These are phyloP conservation scores for Limnephilus marmoratus DNA, from an alignment of 2,888 invertebrate genomes.

Conservation along the genomic window DNA sequence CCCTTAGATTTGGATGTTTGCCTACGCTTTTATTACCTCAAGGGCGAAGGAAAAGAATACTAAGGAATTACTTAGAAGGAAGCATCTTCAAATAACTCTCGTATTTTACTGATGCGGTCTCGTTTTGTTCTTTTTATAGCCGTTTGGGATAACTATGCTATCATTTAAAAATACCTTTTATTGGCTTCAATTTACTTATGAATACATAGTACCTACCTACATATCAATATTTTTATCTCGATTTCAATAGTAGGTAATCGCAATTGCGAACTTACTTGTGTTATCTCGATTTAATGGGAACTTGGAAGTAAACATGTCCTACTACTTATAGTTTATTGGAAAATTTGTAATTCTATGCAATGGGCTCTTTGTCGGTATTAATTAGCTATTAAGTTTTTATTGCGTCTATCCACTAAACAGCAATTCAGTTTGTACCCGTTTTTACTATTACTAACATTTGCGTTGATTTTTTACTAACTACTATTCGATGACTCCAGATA, in stretches of 20 bases:
- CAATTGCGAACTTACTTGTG: neutral
- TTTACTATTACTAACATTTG: neutral
- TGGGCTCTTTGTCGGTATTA: neutral
- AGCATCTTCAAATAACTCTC: conserved; percentile 7
- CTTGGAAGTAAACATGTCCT: neutral
- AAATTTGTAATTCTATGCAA: neutral
- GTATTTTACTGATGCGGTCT: conserved; percentile 38
- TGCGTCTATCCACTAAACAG: neutral
- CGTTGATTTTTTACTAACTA: neutral
- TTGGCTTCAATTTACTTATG: neutral
- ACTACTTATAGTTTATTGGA: too few species aligned
- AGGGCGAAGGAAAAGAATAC: conserved; percentile 10
- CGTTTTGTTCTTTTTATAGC: conserved; percentile 19
- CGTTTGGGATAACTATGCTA: neutral
- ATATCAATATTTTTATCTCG: neutral
- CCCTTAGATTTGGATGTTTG: conserved; percentile 45
- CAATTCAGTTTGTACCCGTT: neutral
- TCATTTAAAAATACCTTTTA: neutral
- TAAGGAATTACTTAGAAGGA: conserved; percentile 14
- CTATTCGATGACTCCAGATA: too few species aligned
- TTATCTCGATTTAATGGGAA: neutral
- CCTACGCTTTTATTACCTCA: conserved; percentile 32
- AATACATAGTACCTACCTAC: neutral
- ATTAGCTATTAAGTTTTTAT: neutral
- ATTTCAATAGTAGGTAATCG: neutral